Evolutionary conservation across 2,797 vertebrate species (phyloP).

Genomic region (Pogoniulus pusillus): DNA sequence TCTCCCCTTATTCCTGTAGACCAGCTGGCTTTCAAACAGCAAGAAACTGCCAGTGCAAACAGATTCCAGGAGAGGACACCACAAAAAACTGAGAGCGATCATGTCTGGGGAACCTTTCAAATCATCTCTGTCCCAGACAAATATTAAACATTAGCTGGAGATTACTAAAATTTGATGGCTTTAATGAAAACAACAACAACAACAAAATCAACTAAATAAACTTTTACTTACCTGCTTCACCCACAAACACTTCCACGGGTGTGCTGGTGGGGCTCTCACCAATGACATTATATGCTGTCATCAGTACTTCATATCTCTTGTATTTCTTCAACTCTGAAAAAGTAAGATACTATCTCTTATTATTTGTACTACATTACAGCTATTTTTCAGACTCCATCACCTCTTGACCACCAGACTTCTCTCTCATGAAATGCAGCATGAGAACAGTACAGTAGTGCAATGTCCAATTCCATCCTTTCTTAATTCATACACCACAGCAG

Average conservation of each 20-base stretch:
- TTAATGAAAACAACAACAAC: background rate
- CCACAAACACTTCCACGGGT: constrained; percentile 91
- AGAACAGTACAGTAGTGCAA: background rate
- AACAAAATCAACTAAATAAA: background rate
- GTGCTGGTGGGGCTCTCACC: constrained; percentile 90
- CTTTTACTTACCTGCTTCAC: constrained; percentile 88
- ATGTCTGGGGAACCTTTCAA: background rate
- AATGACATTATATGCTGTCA: constrained; percentile 92
- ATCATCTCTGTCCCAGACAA: background rate
- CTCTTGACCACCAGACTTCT: background rate
- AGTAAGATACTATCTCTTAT: background rate
- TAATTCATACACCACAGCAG: background rate
- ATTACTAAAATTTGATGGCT: background rate
- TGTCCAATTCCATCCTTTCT: background rate
- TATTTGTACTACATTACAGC: background rate
- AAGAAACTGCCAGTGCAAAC: background rate
- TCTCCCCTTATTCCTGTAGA: background rate
- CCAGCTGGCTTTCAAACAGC: background rate
- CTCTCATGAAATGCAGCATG: background rate
- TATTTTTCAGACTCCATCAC: background rate
- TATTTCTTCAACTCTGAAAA: constrained; percentile 90
- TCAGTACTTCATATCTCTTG: constrained; percentile 88
- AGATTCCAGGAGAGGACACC: background rate
- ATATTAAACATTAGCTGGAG: background rate
- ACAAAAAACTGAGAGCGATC: background rate